Base-by-base conservation (phyloP, 2,888 invertebrate species). In the Amblyjoppa proteus region DNA sequence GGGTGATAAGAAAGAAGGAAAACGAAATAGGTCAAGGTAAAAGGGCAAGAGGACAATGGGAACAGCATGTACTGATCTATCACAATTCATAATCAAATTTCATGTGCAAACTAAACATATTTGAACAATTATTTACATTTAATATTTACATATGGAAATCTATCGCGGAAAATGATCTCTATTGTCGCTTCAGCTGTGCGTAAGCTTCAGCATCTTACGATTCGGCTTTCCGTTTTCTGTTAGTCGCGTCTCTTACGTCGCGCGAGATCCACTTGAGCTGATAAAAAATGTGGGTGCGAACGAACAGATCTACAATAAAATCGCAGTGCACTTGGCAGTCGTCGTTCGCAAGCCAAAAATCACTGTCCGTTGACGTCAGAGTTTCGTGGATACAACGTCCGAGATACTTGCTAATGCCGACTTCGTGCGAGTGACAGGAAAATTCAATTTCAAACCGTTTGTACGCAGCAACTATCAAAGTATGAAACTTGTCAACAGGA, bases 401-500 rank as follows among this genome's bases (percentile, higher is more conserved):
- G 69, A 69, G 56, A 69, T 78, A 78, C 45, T 41, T 31, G 20
- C 41, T 41, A 31, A 77, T 69, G n/a, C 41, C 25, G 7, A 9
- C 4, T 56, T 68, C 56, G 28, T 68, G 28, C 0, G 56, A 11
- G 68, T 68, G 41, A 25, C 16, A 68, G 1, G 68, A 20, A 16
- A 78, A 78, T 69, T 78, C 69, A 7, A 13, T 78, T 58, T 69
- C 45, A n/a, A 78, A 78, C 1, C 56, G 69, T 61, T 31, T 41
- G 6, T 80, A 71, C 2, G 71, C 71, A 28, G 79, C 80, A 25
- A 76, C 81, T 70, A 76, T 76, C 70, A 82, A 70, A 61, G 58
- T 69, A 16, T 76, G 70, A 76, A 82, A 82, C 53, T 82, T 64
- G 13, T 82, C 76, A 38, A 76, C 69, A 58, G 76, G 81, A 3